Evolutionary conservation across 2,113 vertebrate genomes (phyloP).

Genomic region (Chamaetylas fuelleborni): DNA sequence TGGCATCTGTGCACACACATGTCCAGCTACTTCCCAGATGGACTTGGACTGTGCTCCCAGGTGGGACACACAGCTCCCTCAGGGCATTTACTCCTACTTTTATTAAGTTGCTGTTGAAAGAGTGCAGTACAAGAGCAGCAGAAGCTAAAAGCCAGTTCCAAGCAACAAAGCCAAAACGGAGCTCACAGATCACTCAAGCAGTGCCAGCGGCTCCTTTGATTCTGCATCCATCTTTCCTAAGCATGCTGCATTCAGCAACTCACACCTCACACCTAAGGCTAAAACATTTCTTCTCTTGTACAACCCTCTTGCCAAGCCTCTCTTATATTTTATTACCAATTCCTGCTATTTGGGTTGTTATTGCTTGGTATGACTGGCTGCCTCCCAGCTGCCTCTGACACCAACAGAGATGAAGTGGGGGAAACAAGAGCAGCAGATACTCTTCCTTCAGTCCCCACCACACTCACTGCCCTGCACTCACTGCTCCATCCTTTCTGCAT

Average conservation of each 20-base stretch:
- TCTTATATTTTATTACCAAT: background rate
- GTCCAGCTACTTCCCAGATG: background rate
- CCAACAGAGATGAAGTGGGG: background rate
- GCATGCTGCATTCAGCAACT: background rate
- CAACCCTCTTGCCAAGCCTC: background rate
- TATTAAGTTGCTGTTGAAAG: background rate
- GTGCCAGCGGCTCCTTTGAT: background rate
- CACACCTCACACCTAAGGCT: background rate
- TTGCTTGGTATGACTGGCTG: background rate
- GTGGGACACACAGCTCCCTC: background rate
- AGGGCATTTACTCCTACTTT: background rate
- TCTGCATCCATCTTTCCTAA: background rate
- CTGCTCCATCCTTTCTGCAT: background rate
- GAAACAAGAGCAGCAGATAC: background rate
- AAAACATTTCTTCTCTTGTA: background rate
- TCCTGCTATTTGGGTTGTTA: background rate
- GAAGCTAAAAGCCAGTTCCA: background rate
- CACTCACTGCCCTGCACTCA: background rate
- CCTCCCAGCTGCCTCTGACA: background rate
- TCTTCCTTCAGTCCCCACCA: background rate
- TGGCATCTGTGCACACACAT: background rate
- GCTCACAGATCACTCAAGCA: background rate
- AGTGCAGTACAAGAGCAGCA: background rate
- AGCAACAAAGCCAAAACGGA: rapidly evolving
- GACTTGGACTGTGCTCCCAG: background rate